Conservation (phyloP, 2,113 vertebrate genomes). For the Salvelinus fontinalis region DNA sequence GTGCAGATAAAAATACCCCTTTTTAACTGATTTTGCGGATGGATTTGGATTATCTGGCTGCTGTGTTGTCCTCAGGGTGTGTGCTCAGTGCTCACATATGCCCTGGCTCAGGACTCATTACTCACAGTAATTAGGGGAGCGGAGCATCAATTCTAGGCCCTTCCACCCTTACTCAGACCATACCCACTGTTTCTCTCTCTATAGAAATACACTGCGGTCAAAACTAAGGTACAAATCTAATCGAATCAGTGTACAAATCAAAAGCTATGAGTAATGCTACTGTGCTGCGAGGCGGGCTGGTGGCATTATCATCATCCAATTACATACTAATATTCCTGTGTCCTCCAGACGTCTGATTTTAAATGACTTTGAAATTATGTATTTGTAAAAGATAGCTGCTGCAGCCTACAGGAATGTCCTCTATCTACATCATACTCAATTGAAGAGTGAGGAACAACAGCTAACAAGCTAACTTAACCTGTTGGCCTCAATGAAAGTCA, state of each 20-base stretch:
- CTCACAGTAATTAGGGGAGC: slow-evolving; percentile 75
- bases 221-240: background rate
- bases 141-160: slow-evolving; percentile 66
- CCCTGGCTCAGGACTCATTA: slow-evolving; percentile 70
- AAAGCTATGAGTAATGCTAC: slow-evolving; percentile 39
- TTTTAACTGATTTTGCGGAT: slow-evolving; percentile 68
- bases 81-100: slow-evolving; percentile 61
- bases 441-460: slow-evolving; percentile 49
- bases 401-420: slow-evolving; percentile 61
- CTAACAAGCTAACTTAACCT: slow-evolving; percentile 55
- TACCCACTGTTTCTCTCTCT: slow-evolving; percentile 49
- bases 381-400: slow-evolving; percentile 64
- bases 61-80: slow-evolving; percentile 62
- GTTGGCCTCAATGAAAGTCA: slow-evolving; percentile 55
- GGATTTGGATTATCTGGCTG: slow-evolving; percentile 67
- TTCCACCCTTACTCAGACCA: slow-evolving; percentile 56
- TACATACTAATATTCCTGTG: slow-evolving; percentile 64
- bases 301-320: slow-evolving; percentile 68
- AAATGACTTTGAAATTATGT: slow-evolving; percentile 58
- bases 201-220: slow-evolving; percentile 59
- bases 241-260: background rate
- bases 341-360: slow-evolving; percentile 71
- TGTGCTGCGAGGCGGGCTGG: slow-evolving; percentile 51
- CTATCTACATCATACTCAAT: slow-evolving; percentile 56
- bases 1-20: slow-evolving; percentile 67